These are phyloP conservation scores for Varanus salvator DNA, from an alignment of 2,113 vertebrate species.

Conservation along the genomic window DNA sequence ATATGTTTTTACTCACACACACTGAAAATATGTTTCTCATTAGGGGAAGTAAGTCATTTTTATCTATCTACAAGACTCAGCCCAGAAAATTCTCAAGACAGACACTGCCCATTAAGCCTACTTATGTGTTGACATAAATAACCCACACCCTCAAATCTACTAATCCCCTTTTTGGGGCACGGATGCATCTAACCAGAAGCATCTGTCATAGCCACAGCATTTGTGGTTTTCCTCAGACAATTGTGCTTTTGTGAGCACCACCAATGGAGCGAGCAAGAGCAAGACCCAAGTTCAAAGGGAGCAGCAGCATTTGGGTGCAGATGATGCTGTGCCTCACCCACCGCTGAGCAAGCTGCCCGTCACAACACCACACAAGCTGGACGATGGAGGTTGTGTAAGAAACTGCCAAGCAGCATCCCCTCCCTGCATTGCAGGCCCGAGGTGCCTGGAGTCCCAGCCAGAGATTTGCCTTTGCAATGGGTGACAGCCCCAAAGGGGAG, in stretches of 20 bases:
- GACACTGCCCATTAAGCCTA: slow-evolving; percentile 14
- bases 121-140: slow-evolving; percentile 10
- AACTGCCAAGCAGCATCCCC: background rate
- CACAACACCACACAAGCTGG: background rate
- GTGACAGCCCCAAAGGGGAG: too few relatives aligned
- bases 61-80: background rate
- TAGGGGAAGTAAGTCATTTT: background rate
- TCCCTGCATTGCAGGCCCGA: slow-evolving; percentile 17
- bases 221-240: slow-evolving; percentile 4
- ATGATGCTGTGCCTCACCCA: too few relatives aligned
- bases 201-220: background rate
- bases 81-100: background rate
- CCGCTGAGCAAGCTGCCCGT: background rate
- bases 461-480: background rate
- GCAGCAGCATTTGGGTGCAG: background rate
- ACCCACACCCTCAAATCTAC: slow-evolving; percentile 49
- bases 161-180: background rate
- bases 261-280: background rate
- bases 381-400: slow-evolving; percentile 15
- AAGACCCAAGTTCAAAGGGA: background rate
- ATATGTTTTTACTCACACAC: slow-evolving; percentile 12
- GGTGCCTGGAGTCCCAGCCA: background rate
- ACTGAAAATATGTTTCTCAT: slow-evolving; percentile 13
- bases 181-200: background rate
- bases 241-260: background rate